Percentiles rank a stretch among this genome's conserved stretches.
These are phyloP conservation scores for Lithophane semibrunnea DNA, from an alignment of 2,888 invertebrate species.

Conservation along the genomic window DNA sequence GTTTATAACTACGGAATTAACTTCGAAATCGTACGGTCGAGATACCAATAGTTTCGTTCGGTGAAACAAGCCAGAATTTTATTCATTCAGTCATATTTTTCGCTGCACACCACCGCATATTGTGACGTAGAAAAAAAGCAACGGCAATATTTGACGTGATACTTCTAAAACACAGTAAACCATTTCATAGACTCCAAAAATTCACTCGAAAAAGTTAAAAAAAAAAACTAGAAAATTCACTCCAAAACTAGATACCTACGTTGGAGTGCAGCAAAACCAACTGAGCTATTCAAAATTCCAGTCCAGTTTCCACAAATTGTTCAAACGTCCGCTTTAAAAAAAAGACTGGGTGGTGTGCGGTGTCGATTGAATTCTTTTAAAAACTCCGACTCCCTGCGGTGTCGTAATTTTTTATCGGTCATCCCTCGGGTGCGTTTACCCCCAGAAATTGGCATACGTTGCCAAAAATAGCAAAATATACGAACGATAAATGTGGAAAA, in stretches of 20 bases:
- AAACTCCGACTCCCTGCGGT: constrained; percentile 69
- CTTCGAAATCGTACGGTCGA: neutral
- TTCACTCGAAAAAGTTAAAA: constrained; percentile 15
- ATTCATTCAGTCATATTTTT: constrained; percentile 6
- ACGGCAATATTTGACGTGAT: constrained; percentile 22
- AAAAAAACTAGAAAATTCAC: constrained; percentile 48
- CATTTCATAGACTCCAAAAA: constrained; percentile 45
- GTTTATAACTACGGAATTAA: neutral
- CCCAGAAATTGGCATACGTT: constrained; percentile 69
- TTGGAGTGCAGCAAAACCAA: constrained; percentile 44
- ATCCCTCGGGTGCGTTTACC: constrained; percentile 76
- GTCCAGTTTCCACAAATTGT: constrained; percentile 77
- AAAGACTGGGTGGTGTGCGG: constrained; percentile 67
- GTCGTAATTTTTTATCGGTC: constrained; percentile 81
- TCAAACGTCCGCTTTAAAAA: constrained; percentile 73
- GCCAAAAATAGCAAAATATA: constrained; percentile 63
- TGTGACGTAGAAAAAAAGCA: neutral
- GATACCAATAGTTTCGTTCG: neutral
- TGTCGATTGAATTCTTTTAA: constrained; percentile 80
- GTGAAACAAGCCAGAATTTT: neutral
- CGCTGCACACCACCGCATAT: neutral
- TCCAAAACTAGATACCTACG: constrained; percentile 42
- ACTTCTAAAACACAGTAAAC: constrained; percentile 33
- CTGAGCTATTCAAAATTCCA: constrained; percentile 74
- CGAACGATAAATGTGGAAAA: constrained; percentile 43